Conservation (phyloP, 2,797 vertebrate species). For the Neosalanx taihuensis region DNA sequence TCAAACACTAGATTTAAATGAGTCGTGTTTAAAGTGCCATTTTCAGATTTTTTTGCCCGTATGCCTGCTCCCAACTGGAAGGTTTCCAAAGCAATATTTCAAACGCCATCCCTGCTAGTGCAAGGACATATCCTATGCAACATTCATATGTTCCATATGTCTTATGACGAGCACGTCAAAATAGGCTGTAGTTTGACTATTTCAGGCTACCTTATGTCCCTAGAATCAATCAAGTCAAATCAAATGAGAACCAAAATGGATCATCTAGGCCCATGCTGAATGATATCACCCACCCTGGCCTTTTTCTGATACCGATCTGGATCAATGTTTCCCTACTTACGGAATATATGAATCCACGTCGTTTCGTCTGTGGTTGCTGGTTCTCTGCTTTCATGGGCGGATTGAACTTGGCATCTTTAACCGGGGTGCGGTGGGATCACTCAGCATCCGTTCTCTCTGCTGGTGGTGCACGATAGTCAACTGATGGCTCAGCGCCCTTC, state of each 20-base stretch:
- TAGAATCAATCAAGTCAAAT: background rate
- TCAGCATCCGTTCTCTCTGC: conserved; percentile 7
- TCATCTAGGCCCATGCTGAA: conserved; percentile 2
- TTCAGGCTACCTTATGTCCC: background rate
- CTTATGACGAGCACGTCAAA: background rate
- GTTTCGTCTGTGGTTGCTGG: background rate
- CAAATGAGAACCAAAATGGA: background rate
- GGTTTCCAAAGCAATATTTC: background rate
- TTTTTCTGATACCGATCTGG: background rate
- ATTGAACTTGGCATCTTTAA: conserved; percentile 9
- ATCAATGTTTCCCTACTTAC: conserved; percentile 13
- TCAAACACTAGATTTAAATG: background rate
- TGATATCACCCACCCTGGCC: background rate
- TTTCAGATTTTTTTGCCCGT: background rate
- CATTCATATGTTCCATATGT: background rate
- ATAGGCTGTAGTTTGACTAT: background rate
- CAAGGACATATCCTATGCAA: background rate
- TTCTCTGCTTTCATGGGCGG: conserved; percentile 12
- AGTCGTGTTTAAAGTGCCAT: background rate
- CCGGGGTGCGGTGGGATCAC: background rate
- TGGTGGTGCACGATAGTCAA: conserved; percentile 1
- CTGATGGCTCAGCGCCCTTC: conserved; percentile 12
- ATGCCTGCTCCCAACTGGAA: conserved; percentile 1
- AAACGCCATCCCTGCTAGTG: background rate
- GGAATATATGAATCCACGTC: background rate